phyloP scores from a whole-genome alignment of 1,140 invertebrate genomes.

The Mercenaria mercenaria region DNA sequence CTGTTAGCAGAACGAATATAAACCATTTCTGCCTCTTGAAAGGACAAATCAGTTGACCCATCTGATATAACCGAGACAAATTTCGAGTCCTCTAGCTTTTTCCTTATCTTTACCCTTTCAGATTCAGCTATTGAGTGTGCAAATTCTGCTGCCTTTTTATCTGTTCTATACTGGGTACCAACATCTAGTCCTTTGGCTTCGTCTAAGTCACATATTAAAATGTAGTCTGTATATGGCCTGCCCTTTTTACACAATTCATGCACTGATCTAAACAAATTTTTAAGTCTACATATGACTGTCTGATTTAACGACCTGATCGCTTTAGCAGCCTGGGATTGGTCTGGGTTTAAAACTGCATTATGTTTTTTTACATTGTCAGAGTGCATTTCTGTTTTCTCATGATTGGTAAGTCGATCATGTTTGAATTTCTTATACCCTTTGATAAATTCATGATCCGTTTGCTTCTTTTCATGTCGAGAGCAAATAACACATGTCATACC shows the following conservation, averaged over 20 bases:
- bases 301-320: neutral
- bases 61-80: conserved; percentile 61
- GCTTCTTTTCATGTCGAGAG: too few species aligned
- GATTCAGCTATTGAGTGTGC: conserved; percentile 43
- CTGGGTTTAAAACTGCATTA: neutral
- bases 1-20: conserved; percentile 4
- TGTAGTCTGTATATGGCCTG: conserved; percentile 51
- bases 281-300: conserved; percentile 28
- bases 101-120: neutral
- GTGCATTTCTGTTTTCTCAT: neutral
- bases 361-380: neutral
- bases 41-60: conserved; percentile 47
- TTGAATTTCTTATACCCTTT: too few species aligned
- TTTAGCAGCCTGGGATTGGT: neutral
- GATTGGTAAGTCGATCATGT: too few species aligned
- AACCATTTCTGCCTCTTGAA: conserved; percentile 64
- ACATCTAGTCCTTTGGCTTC: conserved; percentile 27
- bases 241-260: conserved; percentile 12
- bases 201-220: conserved; percentile 31
- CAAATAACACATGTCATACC: too few species aligned
- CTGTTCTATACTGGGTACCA: conserved; percentile 11
- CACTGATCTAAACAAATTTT: conserved; percentile 48
- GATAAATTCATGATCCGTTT: too few species aligned
- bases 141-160: conserved; percentile 44
- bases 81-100: neutral